Conservation (phyloP, 2,113 vertebrate genomes). For the Aegypius monachus region DNA sequence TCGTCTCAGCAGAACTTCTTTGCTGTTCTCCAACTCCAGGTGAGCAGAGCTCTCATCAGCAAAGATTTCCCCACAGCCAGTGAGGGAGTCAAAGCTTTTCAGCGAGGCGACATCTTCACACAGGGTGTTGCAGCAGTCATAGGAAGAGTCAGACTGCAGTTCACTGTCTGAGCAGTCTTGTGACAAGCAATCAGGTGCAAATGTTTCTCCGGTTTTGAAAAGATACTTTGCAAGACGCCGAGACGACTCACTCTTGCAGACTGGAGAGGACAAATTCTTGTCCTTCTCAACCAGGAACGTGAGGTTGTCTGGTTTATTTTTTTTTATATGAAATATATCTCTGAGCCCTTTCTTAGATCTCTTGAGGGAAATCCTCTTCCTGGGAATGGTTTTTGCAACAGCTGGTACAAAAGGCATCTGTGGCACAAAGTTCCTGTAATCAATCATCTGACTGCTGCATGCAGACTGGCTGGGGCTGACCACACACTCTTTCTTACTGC, state of each 20-base stretch:
- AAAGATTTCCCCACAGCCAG: conserved; percentile 88
- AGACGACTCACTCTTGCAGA: not conserved
- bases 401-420: conserved; percentile 88
- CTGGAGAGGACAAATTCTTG: conserved; percentile 48
- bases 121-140: conserved; percentile 71
- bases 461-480: conserved; percentile 51
- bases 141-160: conserved; percentile 74
- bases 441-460: conserved; percentile 76
- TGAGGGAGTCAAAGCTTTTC: conserved; percentile 87
- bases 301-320: conserved; percentile 74
- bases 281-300: conserved; percentile 52
- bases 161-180: conserved; percentile 76
- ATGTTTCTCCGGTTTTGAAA: conserved; percentile 44
- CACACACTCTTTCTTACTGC: conserved; percentile 48
- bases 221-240: conserved; percentile 40
- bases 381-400: conserved; percentile 82
- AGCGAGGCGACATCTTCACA: conserved; percentile 83
- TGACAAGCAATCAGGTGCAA: conserved; percentile 53
- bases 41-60: conserved; percentile 80
- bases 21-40: conserved; percentile 66
- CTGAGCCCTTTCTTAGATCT: conserved; percentile 81
- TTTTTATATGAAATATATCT: conserved; percentile 79
- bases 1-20: conserved; percentile 19
- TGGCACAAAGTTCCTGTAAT: conserved; percentile 83
- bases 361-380: conserved; percentile 84